Evolutionary conservation across 2,888 invertebrate genomes (phyloP).

Genomic region (Taenaris catops): DNA sequence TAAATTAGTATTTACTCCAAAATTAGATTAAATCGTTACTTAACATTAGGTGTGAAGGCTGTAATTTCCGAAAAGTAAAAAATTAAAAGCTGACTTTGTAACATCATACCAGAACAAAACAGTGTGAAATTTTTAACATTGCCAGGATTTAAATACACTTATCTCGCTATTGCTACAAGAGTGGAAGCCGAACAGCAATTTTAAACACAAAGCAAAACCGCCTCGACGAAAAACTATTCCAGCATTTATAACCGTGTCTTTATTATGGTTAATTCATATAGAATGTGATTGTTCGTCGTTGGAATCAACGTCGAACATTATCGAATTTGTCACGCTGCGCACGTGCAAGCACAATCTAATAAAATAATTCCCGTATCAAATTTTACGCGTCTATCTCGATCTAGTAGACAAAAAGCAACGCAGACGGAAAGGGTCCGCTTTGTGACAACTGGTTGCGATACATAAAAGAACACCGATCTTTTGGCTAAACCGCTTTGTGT

Average conservation of each 20-base stretch:
- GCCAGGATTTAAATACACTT: too few species aligned
- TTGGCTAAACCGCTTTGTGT: slow-evolving; percentile 53
- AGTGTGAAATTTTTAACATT: too few species aligned
- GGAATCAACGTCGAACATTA: slow-evolving; percentile 59
- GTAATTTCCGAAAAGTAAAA: too few species aligned
- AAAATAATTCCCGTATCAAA: slow-evolving; percentile 79
- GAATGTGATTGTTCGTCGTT: slow-evolving; percentile 70
- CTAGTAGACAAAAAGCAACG: slow-evolving; percentile 66
- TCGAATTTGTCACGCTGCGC: slow-evolving; percentile 76
- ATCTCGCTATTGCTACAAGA: too few species aligned
- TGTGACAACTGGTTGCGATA: slow-evolving; percentile 68
- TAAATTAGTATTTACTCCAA: too few species aligned
- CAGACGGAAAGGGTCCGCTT: slow-evolving; percentile 63
- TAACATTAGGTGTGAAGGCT: too few species aligned
- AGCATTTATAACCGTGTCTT: slow-evolving; percentile 56
- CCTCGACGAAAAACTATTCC: too few species aligned
- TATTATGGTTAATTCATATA: slow-evolving; percentile 72
- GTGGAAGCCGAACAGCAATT: too few species aligned
- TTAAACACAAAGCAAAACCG: too few species aligned
- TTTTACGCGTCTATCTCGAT: slow-evolving; percentile 77
- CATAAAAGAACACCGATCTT: slow-evolving; percentile 65
- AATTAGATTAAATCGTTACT: too few species aligned
- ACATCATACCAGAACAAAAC: too few species aligned
- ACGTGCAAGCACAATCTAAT: slow-evolving; percentile 75
- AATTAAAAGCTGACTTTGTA: too few species aligned